phyloP scores from a whole-genome alignment of 2,888 invertebrate genomes.

The Synergus japonicus region DNA sequence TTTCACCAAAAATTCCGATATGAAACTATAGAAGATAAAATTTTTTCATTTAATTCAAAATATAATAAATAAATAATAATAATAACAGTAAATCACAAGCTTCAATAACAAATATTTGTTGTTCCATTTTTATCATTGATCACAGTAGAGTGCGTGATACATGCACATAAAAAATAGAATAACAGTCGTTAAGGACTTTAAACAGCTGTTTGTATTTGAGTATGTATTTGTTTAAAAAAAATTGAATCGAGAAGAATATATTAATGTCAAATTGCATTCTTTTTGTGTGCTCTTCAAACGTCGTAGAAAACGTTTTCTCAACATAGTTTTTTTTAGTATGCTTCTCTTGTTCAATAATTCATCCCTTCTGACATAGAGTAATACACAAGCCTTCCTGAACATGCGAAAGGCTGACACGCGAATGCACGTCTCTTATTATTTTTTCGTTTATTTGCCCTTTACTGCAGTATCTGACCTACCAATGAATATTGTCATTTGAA shows the following conservation, averaged over 20 bases:
- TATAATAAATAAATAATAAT: too few relatives aligned
- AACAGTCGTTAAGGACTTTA: not conserved
- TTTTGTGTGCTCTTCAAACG: not conserved
- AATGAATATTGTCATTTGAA: conserved; percentile 30
- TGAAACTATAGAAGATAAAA: too few relatives aligned
- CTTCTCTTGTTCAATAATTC: conserved; percentile 38
- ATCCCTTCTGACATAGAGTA: conserved; percentile 39
- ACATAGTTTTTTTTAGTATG: conserved; percentile 24
- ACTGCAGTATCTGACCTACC: conserved; percentile 1
- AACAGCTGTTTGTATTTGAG: not conserved
- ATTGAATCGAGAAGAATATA: not conserved
- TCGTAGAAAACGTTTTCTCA: conserved; percentile 11
- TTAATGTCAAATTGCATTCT: conserved; percentile 20
- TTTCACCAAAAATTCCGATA: not conserved
- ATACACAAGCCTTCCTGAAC: conserved; percentile 27
- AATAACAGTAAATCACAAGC: too few relatives aligned
- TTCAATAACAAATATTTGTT: not conserved
- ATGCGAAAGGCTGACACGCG: conserved; percentile 39
- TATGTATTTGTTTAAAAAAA: not conserved
- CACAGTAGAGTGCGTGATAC: not conserved
- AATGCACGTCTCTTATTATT: conserved; percentile 32
- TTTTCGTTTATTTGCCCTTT: conserved; percentile 34
- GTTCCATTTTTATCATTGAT: not conserved
- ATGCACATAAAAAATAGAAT: not conserved
- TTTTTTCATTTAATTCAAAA: too few relatives aligned